Evolutionary conservation across 2,113 vertebrate species (phyloP).

Genomic region (Holacanthus passer): DNA sequence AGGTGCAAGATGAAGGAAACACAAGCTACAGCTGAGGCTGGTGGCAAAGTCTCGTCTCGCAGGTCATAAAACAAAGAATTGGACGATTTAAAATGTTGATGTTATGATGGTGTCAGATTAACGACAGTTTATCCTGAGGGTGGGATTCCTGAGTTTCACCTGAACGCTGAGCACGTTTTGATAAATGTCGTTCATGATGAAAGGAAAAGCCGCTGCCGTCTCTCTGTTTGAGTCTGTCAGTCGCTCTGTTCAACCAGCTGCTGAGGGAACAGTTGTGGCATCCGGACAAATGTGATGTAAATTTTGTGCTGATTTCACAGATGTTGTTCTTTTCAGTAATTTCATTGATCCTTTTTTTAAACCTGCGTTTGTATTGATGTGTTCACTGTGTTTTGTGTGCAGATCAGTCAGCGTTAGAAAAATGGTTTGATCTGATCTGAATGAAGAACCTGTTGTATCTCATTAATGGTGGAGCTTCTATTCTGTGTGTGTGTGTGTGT

Average conservation of each 20-base stretch:
- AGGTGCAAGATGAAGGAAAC: not conserved
- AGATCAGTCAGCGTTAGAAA: not conserved
- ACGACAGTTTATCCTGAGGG: not conserved
- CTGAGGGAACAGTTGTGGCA: not conserved
- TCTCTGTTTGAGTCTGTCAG: too few relatives aligned
- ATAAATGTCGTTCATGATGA: not conserved
- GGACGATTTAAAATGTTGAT: not conserved
- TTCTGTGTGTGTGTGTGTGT: not conserved
- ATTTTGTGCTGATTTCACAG: too few relatives aligned
- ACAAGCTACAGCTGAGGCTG: not conserved
- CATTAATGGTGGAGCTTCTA: not conserved
- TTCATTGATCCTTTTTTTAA: not conserved
- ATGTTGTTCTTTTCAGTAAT: not conserved
- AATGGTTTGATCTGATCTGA: constrained; percentile 12
- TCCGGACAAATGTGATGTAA: not conserved
- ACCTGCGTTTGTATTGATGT: not conserved
- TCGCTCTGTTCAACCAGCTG: not conserved
- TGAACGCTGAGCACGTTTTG: too few relatives aligned
- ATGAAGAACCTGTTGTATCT: not conserved
- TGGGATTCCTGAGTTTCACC: too few relatives aligned
- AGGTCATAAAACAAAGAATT: not conserved
- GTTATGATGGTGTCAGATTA: not conserved
- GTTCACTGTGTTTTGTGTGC: not conserved
- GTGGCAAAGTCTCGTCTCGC: too few relatives aligned
- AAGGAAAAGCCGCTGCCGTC: not conserved